phyloP scores from a whole-genome alignment of 2,888 invertebrate species.

The Euplexia lucipara region DNA sequence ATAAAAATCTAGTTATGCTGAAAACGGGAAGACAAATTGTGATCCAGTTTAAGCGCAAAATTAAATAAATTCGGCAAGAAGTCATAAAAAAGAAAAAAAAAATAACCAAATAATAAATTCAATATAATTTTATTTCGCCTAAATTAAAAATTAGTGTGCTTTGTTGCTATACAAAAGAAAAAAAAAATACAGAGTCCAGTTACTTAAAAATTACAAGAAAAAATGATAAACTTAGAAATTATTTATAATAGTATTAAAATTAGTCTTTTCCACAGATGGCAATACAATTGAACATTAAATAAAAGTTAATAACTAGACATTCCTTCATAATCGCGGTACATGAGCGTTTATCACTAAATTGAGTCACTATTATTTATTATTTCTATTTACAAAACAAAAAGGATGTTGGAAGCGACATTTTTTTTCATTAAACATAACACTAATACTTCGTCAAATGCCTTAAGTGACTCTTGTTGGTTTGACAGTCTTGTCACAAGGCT shows the following conservation, averaged over 20 bases:
- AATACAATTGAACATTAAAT: constrained; percentile 89
- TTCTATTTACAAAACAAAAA: constrained; percentile 49
- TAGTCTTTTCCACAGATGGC: constrained; percentile 90
- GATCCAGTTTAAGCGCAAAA: not conserved
- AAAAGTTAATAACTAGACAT: constrained; percentile 53
- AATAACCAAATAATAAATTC: constrained; percentile 58
- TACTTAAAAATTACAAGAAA: constrained; percentile 65
- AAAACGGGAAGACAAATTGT: not conserved
- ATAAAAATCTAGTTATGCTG: not conserved
- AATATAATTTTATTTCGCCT: constrained; percentile 68
- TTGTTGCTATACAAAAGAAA: constrained; percentile 64
- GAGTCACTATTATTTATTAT: constrained; percentile 50
- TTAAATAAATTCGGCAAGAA: not conserved
- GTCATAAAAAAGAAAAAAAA: constrained; percentile 19
- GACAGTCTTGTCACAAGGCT: no score
- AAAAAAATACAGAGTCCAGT: constrained; percentile 62
- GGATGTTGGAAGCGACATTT: constrained; percentile 35
- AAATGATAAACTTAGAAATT: constrained; percentile 74
- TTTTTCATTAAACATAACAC: constrained; percentile 15
- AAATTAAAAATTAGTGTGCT: constrained; percentile 66
- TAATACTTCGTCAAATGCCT: constrained; percentile 37
- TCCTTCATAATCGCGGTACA: constrained; percentile 25
- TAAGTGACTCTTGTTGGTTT: no score
- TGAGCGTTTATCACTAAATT: constrained; percentile 28
- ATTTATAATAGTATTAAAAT: constrained; percentile 80